Evolutionary conservation across 2,113 vertebrate species (phyloP).

Genomic region (Mormyrus iriodes): DNA sequence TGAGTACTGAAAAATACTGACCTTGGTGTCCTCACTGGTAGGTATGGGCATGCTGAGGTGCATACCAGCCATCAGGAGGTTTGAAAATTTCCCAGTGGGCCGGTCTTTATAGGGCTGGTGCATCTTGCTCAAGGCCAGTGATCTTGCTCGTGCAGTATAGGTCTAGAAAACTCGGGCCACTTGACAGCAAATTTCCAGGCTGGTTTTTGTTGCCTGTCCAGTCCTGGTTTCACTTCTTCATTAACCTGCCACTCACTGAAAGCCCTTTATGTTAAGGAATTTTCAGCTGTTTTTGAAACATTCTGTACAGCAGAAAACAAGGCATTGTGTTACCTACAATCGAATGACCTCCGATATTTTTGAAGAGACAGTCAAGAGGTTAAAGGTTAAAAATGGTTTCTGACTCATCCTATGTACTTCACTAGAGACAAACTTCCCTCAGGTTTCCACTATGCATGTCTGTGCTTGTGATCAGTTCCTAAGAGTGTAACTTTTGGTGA

Average conservation of each 20-base stretch:
- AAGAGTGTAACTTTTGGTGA: background rate
- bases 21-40: background rate
- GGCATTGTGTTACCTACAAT: background rate
- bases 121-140: background rate
- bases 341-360: background rate
- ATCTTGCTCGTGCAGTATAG: background rate
- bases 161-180: background rate
- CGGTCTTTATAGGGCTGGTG: background rate
- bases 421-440: background rate
- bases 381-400: background rate
- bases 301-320: background rate
- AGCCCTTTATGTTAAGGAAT: background rate
- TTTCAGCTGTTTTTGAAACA: background rate
- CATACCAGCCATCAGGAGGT: background rate
- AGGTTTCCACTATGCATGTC: background rate
- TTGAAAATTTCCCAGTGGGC: background rate
- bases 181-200: background rate
- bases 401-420: background rate
- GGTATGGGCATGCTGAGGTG: background rate
- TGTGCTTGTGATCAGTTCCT: background rate
- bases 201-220: background rate
- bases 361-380: background rate
- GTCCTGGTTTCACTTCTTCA: background rate
- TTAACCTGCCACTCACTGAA: background rate
- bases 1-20: background rate